Percentiles rank a stretch among this genome's conserved stretches.
These are phyloP conservation scores for Drosophila pseudoananassae DNA, from an alignment of 1,140 invertebrate species.

Conservation along the genomic window DNA sequence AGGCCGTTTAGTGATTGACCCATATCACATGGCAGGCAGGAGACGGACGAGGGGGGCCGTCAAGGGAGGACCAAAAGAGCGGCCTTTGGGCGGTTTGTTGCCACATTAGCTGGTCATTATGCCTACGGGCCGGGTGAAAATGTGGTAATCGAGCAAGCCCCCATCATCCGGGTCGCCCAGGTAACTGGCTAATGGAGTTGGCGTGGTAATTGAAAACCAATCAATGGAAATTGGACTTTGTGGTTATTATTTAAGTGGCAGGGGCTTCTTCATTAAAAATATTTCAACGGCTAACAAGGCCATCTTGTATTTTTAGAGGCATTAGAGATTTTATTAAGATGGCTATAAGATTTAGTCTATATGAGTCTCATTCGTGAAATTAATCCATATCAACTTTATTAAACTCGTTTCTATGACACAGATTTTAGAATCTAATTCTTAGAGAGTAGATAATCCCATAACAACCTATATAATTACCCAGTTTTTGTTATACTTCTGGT, in stretches of 20 bases:
- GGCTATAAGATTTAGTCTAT: not conserved
- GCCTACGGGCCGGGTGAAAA: constrained; percentile 27
- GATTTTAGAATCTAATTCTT: not conserved
- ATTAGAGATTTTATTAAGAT: too few species aligned
- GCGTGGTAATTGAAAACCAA: constrained; percentile 15
- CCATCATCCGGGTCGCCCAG: constrained; percentile 18
- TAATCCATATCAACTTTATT: not conserved
- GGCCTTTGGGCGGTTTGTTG: constrained; percentile 47
- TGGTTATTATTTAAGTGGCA: not conserved
- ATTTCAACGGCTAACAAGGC: not conserved
- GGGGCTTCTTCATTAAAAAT: constrained; percentile 1
- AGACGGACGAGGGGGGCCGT: not conserved
- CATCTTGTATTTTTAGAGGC: not conserved
- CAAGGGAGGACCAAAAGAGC: constrained; percentile 13
- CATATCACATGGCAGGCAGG: constrained; percentile 51
- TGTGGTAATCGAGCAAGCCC: constrained; percentile 19
- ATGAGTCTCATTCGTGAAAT: not conserved
- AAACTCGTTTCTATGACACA: not conserved
- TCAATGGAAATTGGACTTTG: constrained; percentile 33
- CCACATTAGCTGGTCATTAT: constrained; percentile 61
- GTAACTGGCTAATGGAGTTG: constrained; percentile 15
- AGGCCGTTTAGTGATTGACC: constrained; percentile 62
- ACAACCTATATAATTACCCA: not conserved
- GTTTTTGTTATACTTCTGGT: too few species aligned
- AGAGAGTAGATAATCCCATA: not conserved